Base-by-base conservation (phyloP, 1,140 invertebrate species). In the Aplysia californica region DNA sequence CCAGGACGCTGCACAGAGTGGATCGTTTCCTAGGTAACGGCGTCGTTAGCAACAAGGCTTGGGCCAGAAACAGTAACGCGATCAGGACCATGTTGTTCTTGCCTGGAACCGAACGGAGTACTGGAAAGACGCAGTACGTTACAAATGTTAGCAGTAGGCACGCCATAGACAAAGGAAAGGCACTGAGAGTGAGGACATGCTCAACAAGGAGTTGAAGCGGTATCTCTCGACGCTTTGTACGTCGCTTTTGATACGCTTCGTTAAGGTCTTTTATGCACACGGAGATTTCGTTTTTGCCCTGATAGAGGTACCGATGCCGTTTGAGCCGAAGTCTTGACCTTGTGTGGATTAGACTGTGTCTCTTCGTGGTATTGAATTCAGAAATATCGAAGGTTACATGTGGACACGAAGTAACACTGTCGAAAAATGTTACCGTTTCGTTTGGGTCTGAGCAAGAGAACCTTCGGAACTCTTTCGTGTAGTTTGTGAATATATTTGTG, bases 1-100 rank as follows among this genome's bases (percentile, higher is more conserved):
- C 95, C 91, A 94, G 81, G 0, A 82, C 71, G 10, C 84, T 80
- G 75, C 91, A 92, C 0, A 88, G 55, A 0, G 58, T 35, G 2
- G 36, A 59, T 10, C 56, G 35, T 31, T 76, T 67, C 3, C 76
- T 76, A 29, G 41, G 36, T 29, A 31, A 0, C 0, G 70, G 38
- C 0, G 36, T 38, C 4, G n/a, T 15, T 21, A 77, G 36, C n/a
- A 83, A 50, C 33, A 76, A 18, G 18, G 59, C 1, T 65, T 86
- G 84, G 3, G 82, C 82, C 1, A 83, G n/a, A 29, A 83, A 79
- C 0, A 85, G 70, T 55, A 73, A 83, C 18, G 70, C 55, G 21
- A 79, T 70, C 6, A 86, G 69, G 61, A 69, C 65, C 80, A 84
- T 85, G 23, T 79, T 83, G 72, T 82, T 84, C 50, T 80, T 79